Evolutionary conservation across 2,113 vertebrate genomes (phyloP).

Genomic region (Takifugu flavidus): DNA sequence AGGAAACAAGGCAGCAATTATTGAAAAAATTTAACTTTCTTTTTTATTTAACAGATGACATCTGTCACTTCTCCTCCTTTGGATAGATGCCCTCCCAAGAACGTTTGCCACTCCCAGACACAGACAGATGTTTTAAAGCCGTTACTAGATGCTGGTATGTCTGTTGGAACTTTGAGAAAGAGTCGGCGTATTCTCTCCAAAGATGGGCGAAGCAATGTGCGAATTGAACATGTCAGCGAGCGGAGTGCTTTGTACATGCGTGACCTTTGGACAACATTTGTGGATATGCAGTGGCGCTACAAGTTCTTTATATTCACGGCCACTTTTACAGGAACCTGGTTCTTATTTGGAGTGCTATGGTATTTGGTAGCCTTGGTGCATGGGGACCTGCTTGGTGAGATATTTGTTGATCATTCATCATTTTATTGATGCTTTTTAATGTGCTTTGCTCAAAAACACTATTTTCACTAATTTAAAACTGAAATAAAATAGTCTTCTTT

Average conservation of each 20-base stretch:
- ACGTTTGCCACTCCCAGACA: slow-evolving; percentile 92
- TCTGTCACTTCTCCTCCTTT: slow-evolving; percentile 69
- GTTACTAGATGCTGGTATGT: slow-evolving; percentile 69
- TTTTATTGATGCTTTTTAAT: not conserved
- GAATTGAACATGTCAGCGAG: slow-evolving; percentile 87
- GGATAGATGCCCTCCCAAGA: slow-evolving; percentile 79
- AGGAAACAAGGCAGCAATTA: not conserved
- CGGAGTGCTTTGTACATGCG: slow-evolving; percentile 91
- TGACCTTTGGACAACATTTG: slow-evolving; percentile 97
- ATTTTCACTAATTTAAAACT: too few species aligned
- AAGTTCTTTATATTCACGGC: slow-evolving; percentile 92
- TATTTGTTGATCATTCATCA: not conserved
- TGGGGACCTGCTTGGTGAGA: slow-evolving; percentile 86
- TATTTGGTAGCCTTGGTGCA: slow-evolving; percentile 90
- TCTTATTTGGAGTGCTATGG: slow-evolving; percentile 91
- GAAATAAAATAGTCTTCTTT: too few species aligned
- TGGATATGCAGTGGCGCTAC: slow-evolving; percentile 98
- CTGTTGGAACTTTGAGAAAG: slow-evolving; percentile 58
- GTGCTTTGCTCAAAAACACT: too few species aligned
- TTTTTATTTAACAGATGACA: slow-evolving; percentile 63
- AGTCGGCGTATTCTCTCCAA: slow-evolving; percentile 89
- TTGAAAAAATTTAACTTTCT: not conserved
- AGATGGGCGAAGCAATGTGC: slow-evolving; percentile 92
- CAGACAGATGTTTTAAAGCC: slow-evolving; percentile 89
- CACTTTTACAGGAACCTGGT: slow-evolving; percentile 96